Evolutionary conservation across 2,888 invertebrate species (phyloP), one percentile per base, ranked within the genome.

Genomic region (Sphaerophoria taeniata): DNA sequence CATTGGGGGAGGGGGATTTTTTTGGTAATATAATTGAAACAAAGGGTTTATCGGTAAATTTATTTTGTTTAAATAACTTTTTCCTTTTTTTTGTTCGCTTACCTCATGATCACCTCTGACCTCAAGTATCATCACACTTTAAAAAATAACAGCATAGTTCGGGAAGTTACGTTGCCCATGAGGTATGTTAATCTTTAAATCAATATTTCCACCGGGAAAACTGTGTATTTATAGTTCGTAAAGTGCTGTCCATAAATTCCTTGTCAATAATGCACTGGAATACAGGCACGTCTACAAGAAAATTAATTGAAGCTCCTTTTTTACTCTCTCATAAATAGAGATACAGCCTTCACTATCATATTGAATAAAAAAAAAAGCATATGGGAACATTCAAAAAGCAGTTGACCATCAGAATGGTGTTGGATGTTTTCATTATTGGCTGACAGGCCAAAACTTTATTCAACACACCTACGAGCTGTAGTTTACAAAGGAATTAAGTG

Each of bases 351-450:
- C 11, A 39, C 36, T 39, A 58, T 11, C 12, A 11, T 39, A 56
- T 33, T 1, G 2, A 31, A 12, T n/a, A n/a, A n/a, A n/a, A n/a
- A n/a, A n/a, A n/a, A n/a, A n/a, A n/a, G n/a, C n/a, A n/a, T n/a
- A n/a, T n/a, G 61, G 31, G 31, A 63, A 63, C 33, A 16, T 34
- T 49, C 49, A 65, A 49, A 34, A 49, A 36, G 0, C 63, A 65
- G 49, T 65, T 65, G 63, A 65, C 63, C 63, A 12, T 65, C 14
- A 47, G 36, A 65, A 47, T 65, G 33, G 6, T 65, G 49, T 24
- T 49, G 63, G 4, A 65, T 49, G 63, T 65, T 49, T 16, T 47
- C 47, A 63, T 11, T 14, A 9, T 47, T 47, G 14, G n/a, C 33
- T 34, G 33, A 33, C 61, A 43, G 43, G 47, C 47, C 63, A 63